Base-by-base conservation (phyloP, 2,888 invertebrate genomes). In the Dryocosmus kuriphilus region DNA sequence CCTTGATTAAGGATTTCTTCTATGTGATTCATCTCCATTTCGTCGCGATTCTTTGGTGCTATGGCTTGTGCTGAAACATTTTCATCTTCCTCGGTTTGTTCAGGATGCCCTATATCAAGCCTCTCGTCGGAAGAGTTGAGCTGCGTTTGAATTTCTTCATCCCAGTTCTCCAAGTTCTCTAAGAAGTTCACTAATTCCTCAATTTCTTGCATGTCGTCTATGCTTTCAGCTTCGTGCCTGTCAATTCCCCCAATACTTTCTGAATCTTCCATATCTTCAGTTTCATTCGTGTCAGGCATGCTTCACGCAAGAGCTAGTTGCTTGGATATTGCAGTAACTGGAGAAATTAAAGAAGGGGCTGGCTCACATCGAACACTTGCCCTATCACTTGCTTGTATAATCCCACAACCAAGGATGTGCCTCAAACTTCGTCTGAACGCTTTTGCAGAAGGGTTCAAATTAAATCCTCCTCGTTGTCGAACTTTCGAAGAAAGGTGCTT, bases 401-500 rank as follows among this genome's bases (percentile, higher is more conserved):
- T 79, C 22, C 77, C 79, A 1, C 74, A 78, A 6, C 78, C 77
- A 2, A 83, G 19, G 38, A 83, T 83, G 27, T 84, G 83, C 9
- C 80, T 71, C 0, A 80, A 41, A 30, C 76, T 63, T 8, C 81
- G 24, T 8, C 82, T 65, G 3, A 80, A 60, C 77, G 77, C 78
- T 76, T 80, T 76, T 7, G 78, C 78, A 0, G 83, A 82, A n/a
- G 84, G 83, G 76, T 83, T 85, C 9, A 77, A 38, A 79, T 83
- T 82, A 32, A 82, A 81, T 41, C 83, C 83, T 62, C 80, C 82
- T 7, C 83, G 80, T 74, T 82, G 81, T 41, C 83, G 76, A 16
- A 83, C 62, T 77, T 80, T 80, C 9, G 82, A 81, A 62, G 83
- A 80, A n/a, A n/a, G n/a, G n/a, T n/a, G n/a, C n/a, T n/a, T 81